phyloP scores from a whole-genome alignment of 2,888 invertebrate species.

The Pheosia tremula region DNA sequence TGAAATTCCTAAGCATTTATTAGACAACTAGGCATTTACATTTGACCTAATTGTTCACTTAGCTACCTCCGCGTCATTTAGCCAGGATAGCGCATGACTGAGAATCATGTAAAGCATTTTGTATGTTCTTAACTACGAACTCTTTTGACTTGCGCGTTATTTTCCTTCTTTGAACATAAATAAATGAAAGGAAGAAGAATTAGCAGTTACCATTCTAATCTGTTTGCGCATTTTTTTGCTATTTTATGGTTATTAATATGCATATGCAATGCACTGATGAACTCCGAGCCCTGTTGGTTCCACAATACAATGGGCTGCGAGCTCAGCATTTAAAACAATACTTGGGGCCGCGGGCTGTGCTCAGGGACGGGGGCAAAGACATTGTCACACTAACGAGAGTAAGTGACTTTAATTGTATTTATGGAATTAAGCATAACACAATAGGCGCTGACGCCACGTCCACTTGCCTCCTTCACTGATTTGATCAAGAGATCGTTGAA shows the following conservation, averaged over 20 bases:
- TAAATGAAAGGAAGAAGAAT: too few relatives aligned
- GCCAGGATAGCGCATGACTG: slow-evolving; percentile 33
- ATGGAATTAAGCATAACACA: slow-evolving; percentile 72
- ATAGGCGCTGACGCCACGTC: slow-evolving; percentile 54
- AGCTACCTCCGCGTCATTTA: slow-evolving; percentile 41
- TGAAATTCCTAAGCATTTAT: slow-evolving; percentile 20
- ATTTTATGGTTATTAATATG: slow-evolving; percentile 31
- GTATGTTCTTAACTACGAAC: too few relatives aligned
- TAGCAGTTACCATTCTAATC: too few relatives aligned
- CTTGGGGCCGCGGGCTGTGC: slow-evolving; percentile 29
- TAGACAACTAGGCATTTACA: slow-evolving; percentile 35
- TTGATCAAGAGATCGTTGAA: slow-evolving; percentile 25
- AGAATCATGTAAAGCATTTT: slow-evolving; percentile 25
- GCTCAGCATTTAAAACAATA: slow-evolving; percentile 55
- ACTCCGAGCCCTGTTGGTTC: slow-evolving; percentile 33
- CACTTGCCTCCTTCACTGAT: slow-evolving; percentile 41
- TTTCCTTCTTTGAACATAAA: too few relatives aligned
- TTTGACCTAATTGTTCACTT: slow-evolving; percentile 44
- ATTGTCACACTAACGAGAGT: slow-evolving; percentile 78
- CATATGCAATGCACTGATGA: slow-evolving; percentile 32
- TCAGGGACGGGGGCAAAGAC: slow-evolving; percentile 70
- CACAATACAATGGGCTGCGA: slow-evolving; percentile 51
- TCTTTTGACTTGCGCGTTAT: too few relatives aligned
- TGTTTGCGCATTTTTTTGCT: slow-evolving; percentile 26
- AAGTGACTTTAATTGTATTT: slow-evolving; percentile 83